Evolutionary conservation across 2,888 invertebrate species (phyloP).

Genomic region (Neocrepidodera transversa): DNA sequence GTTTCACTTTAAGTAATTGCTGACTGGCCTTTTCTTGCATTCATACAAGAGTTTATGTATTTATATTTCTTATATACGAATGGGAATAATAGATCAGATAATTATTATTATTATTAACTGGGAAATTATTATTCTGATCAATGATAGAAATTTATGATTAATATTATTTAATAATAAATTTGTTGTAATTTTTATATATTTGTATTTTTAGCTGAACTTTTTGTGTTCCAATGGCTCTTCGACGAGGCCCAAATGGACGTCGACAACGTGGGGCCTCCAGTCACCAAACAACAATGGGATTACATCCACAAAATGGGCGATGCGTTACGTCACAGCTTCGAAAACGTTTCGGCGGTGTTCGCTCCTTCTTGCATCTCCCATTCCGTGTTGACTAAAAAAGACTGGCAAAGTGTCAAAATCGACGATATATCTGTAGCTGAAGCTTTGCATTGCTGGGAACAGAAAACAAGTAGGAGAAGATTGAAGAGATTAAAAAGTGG

Average conservation of each 20-base stretch:
- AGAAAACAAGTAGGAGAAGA: slow-evolving; percentile 58
- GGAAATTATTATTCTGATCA: too few species aligned
- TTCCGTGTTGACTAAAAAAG: slow-evolving; percentile 83
- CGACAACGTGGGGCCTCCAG: slow-evolving; percentile 89
- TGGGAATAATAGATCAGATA: too few species aligned
- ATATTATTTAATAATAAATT: too few species aligned
- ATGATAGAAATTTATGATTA: too few species aligned
- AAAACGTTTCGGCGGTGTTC: slow-evolving; percentile 87
- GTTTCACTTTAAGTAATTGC: too few species aligned
- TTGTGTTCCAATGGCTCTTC: slow-evolving; percentile 94
- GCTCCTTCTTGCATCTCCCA: slow-evolving; percentile 95
- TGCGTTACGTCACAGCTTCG: slow-evolving; percentile 80
- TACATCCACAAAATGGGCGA: slow-evolving; percentile 91
- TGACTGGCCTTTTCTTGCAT: too few species aligned
- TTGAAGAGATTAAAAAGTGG: slow-evolving; percentile 39
- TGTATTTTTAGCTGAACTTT: slow-evolving; percentile 82
- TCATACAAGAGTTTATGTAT: too few species aligned
- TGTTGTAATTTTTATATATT: too few species aligned
- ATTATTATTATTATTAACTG: too few species aligned
- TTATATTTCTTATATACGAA: too few species aligned
- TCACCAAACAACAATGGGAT: slow-evolving; percentile 91
- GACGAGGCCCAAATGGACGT: slow-evolving; percentile 95
- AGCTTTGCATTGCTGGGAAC: slow-evolving; percentile 90
- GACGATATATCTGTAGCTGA: slow-evolving; percentile 84
- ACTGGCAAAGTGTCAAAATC: slow-evolving; percentile 82